Evolutionary conservation across 53 echinoderm and acorn worm species (phyloP).

Genomic region (Zoroaster sp.): DNA sequence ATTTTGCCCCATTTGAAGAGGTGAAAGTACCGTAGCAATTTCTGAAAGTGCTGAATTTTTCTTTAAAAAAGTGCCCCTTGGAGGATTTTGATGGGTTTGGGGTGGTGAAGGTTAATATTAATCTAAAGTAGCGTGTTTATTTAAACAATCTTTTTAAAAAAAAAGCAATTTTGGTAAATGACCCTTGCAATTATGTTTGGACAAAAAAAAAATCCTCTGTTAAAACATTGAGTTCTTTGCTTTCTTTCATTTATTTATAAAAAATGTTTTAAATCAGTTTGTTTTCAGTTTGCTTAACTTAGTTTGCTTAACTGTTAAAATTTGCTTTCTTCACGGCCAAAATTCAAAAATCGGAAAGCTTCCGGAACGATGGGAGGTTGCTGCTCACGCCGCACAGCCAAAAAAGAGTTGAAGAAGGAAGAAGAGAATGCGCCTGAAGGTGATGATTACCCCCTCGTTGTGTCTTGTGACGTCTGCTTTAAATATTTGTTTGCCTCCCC

Average conservation of each 20-base stretch:
- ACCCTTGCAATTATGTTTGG: no score
- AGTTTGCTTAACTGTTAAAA: neutral
- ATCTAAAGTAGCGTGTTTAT: no score
- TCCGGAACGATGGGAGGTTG: slow-evolving; percentile 42
- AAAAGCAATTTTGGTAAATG: no score
- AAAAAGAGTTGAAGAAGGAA: slow-evolving; percentile 47
- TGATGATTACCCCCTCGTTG: neutral
- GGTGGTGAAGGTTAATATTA: no score
- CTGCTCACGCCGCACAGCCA: slow-evolving; percentile 33
- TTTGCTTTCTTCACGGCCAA: slow-evolving; percentile 18
- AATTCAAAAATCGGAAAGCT: neutral
- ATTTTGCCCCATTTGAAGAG: no score
- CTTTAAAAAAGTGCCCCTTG: no score
- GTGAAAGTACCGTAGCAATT: no score
- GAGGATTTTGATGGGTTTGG: no score
- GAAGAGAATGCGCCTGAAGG: slow-evolving; percentile 18
- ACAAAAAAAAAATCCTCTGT: no score
- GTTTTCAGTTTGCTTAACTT: neutral
- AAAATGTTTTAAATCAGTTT: neutral
- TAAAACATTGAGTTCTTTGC: neutral
- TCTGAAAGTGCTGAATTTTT: no score
- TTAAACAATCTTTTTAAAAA: no score
- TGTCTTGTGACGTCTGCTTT: neutral
- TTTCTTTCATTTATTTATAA: neutral
- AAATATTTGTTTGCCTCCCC: neutral